These are phyloP conservation scores for Bos taurus DNA, from an alignment of 2,113 vertebrate species.

Conservation along the genomic window ARS-UCD2.0 NC_037329.1:36621501-36622000, in stretches of 20 bases:
- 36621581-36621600: not conserved
- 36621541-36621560: not conserved
- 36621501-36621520: not conserved
- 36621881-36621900: not conserved
- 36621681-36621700: not conserved
- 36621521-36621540: not conserved
- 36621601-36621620: not conserved
- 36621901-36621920: not conserved
- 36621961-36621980: not conserved
- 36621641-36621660: constrained; percentile 12
- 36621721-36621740: not conserved
- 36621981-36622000: not conserved
- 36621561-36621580: not conserved
- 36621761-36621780: not conserved
- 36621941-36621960: not conserved
- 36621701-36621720: not conserved
- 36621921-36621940: not conserved
- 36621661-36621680: not conserved
- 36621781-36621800: not conserved
- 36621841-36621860: not conserved
- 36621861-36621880: not conserved
- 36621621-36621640: not conserved
- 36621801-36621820: not conserved
- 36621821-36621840: not conserved
- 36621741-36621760: not conserved